phyloP scores from a whole-genome alignment of 1,140 invertebrate species.

The Lordiphosa stackelbergi region DNA sequence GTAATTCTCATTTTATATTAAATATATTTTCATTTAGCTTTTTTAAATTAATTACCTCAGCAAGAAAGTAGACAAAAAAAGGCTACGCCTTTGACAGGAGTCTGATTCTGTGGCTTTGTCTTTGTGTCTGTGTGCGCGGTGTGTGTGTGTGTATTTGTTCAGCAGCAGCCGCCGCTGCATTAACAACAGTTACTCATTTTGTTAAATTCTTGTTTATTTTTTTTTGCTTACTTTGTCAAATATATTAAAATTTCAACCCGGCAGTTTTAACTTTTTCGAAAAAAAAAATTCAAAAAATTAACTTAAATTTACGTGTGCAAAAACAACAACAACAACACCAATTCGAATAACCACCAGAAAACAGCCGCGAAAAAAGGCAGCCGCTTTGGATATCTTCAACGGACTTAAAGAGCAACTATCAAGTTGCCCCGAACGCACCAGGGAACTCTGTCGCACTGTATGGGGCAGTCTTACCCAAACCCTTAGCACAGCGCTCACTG shows the following conservation, averaged over 20 bases:
- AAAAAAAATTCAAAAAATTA: slow-evolving; percentile 19
- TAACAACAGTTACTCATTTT: slow-evolving; percentile 5
- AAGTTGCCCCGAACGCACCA: slow-evolving; percentile 76
- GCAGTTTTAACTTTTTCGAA: slow-evolving; percentile 39
- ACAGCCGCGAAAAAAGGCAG: slow-evolving; percentile 18
- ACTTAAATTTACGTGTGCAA: slow-evolving; percentile 25
- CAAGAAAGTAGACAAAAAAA: slow-evolving; percentile 25
- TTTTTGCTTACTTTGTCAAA: slow-evolving; percentile 59
- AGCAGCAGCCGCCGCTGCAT: slow-evolving; percentile 21
- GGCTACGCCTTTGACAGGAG: slow-evolving; percentile 52
- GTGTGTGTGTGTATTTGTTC: slow-evolving; percentile 23
- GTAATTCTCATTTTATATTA: not conserved
- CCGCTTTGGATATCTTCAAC: slow-evolving; percentile 76
- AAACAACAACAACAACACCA: not conserved
- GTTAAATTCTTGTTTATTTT: too few species aligned
- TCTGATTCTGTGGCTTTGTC: slow-evolving; percentile 65
- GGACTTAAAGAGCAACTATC: slow-evolving; percentile 75
- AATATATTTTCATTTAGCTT: not conserved
- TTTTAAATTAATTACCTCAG: not conserved
- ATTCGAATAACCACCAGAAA: too few species aligned
- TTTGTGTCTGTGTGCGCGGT: slow-evolving; percentile 29
- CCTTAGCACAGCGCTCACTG: slow-evolving; percentile 71
- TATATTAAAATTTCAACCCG: slow-evolving; percentile 38
- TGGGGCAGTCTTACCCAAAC: slow-evolving; percentile 71
- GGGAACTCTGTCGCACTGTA: slow-evolving; percentile 72